Base-by-base conservation (phyloP, 2,113 vertebrate species). In the Antennarius striatus region DNA sequence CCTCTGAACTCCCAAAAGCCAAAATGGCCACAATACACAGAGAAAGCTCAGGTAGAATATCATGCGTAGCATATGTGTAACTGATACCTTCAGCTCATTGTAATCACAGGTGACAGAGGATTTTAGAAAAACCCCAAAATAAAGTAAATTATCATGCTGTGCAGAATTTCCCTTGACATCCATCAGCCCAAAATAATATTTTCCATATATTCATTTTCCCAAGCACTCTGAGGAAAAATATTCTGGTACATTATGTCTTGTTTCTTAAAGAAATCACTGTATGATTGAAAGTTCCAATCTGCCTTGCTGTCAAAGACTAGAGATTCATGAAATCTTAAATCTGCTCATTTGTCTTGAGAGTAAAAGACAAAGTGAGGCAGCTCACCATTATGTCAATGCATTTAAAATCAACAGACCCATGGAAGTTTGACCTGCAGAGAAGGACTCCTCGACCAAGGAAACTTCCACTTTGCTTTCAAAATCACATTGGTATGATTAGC, bases 81-180 rank as follows among this genome's bases (percentile, higher is more conserved):
- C 85, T 81, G 87, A 91, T 86, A 88, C 82, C 17, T 68, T 77
- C 75, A 42, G 58, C 81, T 91, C 86, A 89, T 83, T 90, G 84
- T 92, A 92, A 92, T 92, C 86, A 87, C 81, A 91, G 86, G 87
- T 91, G 90, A 92, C 91, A 90, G 88, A 89, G 82, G 86, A 88
- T 87, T 89, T 78, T 56, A 73, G 36, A 79, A 88, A 86, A 84
- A 81, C 57, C 61, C 36, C 40, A 57, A 83, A 91, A 89, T 92
- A 88, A 90, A 91, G 83, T 88, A 86, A 91, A 91, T 90, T 90
- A 87, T 91, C 91, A 90, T 83, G 89, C 89, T 90, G 90, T 76
- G 88, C 85, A 89, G 88, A 92, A 92, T 92, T 92, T 90, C 88
- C 82, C 82, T 68, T 69, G 78, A 88, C 80, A 62, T 90, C 79